A percentile compares a stretch with the other conserved stretches of the same genome.
These are phyloP conservation scores for Pitta sordida DNA, from an alignment of 2,113 vertebrate genomes.

Conservation along the genomic window DNA sequence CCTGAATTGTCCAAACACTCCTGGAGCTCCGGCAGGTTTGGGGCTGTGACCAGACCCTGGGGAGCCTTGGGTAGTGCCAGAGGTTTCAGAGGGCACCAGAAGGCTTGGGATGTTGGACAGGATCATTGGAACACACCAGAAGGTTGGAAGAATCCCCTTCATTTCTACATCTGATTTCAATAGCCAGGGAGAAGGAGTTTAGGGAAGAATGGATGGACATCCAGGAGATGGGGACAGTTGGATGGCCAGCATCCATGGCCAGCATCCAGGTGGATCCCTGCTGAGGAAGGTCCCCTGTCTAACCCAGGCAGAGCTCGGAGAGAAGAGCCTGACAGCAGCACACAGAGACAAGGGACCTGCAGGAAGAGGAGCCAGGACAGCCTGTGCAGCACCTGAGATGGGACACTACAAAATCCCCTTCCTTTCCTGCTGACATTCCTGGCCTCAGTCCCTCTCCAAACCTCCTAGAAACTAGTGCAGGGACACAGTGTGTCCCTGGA, in stretches of 20 bases:
- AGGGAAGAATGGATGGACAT: neutral
- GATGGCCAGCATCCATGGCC: neutral
- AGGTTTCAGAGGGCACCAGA: neutral
- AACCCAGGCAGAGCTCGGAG: neutral
- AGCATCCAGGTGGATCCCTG: neutral
- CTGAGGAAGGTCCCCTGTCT: neutral
- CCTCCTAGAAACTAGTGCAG: neutral
- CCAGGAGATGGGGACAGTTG: neutral
- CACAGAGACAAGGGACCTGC: neutral
- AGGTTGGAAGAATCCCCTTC: neutral
- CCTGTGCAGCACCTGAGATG: neutral
- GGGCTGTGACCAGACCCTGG: neutral
- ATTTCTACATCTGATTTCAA: neutral
- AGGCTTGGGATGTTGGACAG: neutral
- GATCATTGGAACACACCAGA: neutral
- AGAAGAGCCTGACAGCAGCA: neutral
- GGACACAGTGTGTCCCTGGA: fast-evolving
- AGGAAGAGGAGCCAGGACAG: neutral
- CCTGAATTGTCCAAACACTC: neutral
- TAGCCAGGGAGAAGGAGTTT: neutral
- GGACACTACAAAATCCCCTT: neutral
- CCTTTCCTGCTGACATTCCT: neutral
- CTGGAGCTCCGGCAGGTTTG: neutral
- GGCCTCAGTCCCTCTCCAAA: neutral
- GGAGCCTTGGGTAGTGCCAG: too few species aligned